A percentile compares a stretch with the other conserved stretches of the same genome.
Evolutionary conservation across 2,888 invertebrate genomes (phyloP).

Genomic region (Rosalia funebris): DNA sequence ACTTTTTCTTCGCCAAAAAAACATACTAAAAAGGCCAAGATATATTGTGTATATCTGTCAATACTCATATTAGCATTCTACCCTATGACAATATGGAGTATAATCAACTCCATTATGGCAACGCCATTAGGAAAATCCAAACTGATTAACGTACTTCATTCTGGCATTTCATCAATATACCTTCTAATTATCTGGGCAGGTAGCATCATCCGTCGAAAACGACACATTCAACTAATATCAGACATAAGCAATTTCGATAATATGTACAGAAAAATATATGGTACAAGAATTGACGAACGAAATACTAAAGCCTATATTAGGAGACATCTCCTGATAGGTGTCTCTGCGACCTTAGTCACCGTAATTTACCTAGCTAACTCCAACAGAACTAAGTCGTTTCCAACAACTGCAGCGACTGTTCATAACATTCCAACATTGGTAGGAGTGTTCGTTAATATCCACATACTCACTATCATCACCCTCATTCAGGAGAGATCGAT

Average conservation of each 20-base stretch:
- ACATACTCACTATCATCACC: no score
- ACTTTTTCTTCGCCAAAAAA: constrained; percentile 5
- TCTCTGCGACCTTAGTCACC: no score
- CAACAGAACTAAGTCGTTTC: no score
- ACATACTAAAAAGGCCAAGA: constrained; percentile 8
- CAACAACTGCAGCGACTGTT: no score
- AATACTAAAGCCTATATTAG: neutral
- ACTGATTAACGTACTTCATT: no score
- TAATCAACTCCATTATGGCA: no score
- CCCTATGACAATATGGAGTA: neutral
- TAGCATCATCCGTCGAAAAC: neutral
- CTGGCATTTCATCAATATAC: neutral
- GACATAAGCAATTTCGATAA: neutral
- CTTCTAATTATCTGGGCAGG: neutral
- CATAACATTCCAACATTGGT: no score
- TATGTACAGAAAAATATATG: neutral
- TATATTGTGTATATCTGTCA: neutral
- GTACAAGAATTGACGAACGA: neutral
- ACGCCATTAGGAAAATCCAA: no score
- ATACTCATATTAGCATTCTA: neutral
- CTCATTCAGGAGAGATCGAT: no score
- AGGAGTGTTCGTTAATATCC: no score
- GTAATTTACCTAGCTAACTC: no score
- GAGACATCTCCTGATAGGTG: no score
- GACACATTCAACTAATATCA: constrained; percentile 1